Evolutionary conservation across 2,797 vertebrate genomes (phyloP), one percentile per base, ranked within the genome.

Genomic region (Astyanax mexicanus): DNA sequence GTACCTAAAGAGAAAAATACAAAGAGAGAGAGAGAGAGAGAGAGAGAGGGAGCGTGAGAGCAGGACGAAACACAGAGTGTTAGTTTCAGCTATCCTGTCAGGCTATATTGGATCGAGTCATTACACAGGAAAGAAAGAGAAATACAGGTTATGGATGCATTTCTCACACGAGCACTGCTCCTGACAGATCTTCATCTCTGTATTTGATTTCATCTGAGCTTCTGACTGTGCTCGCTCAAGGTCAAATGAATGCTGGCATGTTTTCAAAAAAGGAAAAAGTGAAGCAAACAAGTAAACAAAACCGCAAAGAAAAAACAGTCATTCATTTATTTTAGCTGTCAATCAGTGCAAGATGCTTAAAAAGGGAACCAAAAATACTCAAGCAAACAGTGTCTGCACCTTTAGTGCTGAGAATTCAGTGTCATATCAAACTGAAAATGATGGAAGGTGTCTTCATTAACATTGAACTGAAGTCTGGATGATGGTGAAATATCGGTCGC

Each of bases 31-130:
- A 70, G 17, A 23, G 44, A 37, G 29, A 68, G 11, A 13, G 37
- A 37, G 13, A 57, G 44, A 69, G 7, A 42, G 13, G 8, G 47
- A 49, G 9, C 6, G 19, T 19, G 54, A 52, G 49, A 13, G 44
- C 42, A 58, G 32, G 35, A 38, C 17, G n/a, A 37, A 19, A 17
- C 11, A 10, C 29, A 17, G 21, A 49, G 15, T 21, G 67, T 25
- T 29, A 67, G 29, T 49, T 35, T 8, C 44, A 35, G 58, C 72
- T 76, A 84, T 71, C 72, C 49, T 62, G 81, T 76, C 77, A 87
- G 89, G 78, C 80, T 87, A 89, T 87, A 89, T 25, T 49, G 62
- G 57, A 2, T n/a, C 17, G 6, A 21, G 27, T 49, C 27, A 29
- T 19, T 67, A 49, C 12, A 17, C 7, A 11, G 9, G 44, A 19